These are phyloP conservation scores for Cryptophagus acutangulus DNA, from an alignment of 2,888 invertebrate species.

Conservation along the genomic window DNA sequence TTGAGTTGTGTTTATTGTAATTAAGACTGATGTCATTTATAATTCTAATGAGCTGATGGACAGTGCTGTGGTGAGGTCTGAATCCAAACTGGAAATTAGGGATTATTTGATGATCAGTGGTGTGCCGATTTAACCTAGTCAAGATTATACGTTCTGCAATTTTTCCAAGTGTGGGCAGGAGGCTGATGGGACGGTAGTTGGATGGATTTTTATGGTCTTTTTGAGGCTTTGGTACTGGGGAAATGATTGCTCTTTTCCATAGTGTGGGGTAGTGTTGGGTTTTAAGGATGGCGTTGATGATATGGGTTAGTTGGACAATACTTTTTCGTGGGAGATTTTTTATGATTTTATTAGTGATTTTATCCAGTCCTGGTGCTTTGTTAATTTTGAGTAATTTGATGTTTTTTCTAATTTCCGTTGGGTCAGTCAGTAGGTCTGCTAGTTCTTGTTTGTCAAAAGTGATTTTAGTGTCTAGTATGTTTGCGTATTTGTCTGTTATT, in stretches of 20 bases:
- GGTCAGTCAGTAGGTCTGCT: background rate
- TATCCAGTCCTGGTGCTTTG: constrained; percentile 21
- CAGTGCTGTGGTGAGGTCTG: constrained; percentile 29
- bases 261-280: constrained; percentile 19
- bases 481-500: background rate
- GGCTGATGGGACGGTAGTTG: constrained; percentile 23
- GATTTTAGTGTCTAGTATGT: background rate
- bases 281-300: constrained; percentile 22
- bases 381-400: constrained; percentile 16
- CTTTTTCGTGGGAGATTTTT: constrained; percentile 29
- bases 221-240: constrained; percentile 23
- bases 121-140: background rate
- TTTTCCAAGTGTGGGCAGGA: constrained; percentile 19
- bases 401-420: constrained; percentile 1
- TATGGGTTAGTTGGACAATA: constrained; percentile 24
- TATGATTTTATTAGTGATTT: constrained; percentile 15
- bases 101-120: constrained; percentile 13
- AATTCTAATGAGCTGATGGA: constrained; percentile 30
- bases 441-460: background rate
- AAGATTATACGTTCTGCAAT: constrained; percentile 20
- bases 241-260: constrained; percentile 25
- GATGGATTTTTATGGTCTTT: constrained; percentile 12
- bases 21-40: constrained; percentile 23
- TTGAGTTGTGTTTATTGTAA: constrained; percentile 26
- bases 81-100: constrained; percentile 31